Evolutionary conservation across 2,888 invertebrate species (phyloP).

Genomic region (Eupithecia inturbata): DNA sequence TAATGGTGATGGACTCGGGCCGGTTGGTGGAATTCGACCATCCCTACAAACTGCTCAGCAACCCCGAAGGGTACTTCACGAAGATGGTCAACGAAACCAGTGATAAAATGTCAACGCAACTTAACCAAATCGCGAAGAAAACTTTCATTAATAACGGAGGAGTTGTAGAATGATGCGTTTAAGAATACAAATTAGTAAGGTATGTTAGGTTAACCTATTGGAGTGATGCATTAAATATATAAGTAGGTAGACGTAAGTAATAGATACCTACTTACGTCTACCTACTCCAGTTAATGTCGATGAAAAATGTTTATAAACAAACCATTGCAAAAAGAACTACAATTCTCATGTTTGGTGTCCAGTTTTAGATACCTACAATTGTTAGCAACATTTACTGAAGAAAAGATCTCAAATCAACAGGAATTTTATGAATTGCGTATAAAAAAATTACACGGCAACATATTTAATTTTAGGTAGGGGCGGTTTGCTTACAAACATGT

Average conservation of each 20-base stretch:
- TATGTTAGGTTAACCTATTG: slow-evolving; percentile 8
- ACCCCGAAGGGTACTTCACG: slow-evolving; percentile 85
- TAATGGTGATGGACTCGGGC: slow-evolving; percentile 94
- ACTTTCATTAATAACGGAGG: slow-evolving; percentile 73
- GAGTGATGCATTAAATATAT: slow-evolving; percentile 15
- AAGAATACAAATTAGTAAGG: background rate
- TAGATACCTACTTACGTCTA: too few species aligned
- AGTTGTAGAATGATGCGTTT: slow-evolving; percentile 55
- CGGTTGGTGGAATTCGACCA: slow-evolving; percentile 89
- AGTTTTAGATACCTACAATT: background rate
- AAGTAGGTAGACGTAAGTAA: slow-evolving; percentile 9
- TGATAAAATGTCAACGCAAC: slow-evolving; percentile 78
- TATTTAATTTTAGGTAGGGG: background rate
- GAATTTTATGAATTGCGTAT: background rate
- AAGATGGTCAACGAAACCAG: slow-evolving; percentile 90
- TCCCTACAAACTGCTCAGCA: slow-evolving; percentile 86
- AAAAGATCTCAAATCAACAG: background rate
- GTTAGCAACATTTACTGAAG: background rate
- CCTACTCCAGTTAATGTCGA: background rate
- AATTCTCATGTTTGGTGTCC: background rate
- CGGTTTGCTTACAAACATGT: background rate
- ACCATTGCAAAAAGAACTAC: background rate
- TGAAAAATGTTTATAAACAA: background rate
- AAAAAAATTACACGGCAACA: background rate
- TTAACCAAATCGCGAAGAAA: slow-evolving; percentile 75